These are phyloP conservation scores for Crotophaga sulcirostris DNA, from an alignment of 2,113 vertebrate species.

Conservation along the genomic window DNA sequence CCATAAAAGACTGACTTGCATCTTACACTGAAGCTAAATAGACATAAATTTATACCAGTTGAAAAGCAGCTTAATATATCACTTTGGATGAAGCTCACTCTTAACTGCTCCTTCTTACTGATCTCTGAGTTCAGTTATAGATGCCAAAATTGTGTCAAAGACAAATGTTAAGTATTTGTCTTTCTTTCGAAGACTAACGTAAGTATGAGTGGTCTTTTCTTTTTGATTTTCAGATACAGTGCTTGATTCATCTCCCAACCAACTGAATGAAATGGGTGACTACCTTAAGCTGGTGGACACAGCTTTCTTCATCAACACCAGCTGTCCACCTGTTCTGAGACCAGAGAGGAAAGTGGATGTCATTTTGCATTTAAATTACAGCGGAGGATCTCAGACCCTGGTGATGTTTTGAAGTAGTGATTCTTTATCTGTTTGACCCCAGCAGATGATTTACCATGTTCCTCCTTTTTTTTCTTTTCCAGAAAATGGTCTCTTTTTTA, in stretches of 20 bases:
- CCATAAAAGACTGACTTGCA: neutral
- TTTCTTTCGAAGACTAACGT: neutral
- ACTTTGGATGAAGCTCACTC: neutral
- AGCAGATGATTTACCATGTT: neutral
- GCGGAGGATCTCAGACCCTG: slow-evolving; percentile 74
- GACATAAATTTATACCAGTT: neutral
- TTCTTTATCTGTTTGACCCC: neutral
- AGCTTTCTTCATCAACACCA: slow-evolving; percentile 80
- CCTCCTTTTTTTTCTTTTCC: neutral
- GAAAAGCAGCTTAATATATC: neutral
- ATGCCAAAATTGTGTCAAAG: neutral
- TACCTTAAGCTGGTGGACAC: slow-evolving; percentile 77
- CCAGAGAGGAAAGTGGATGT: slow-evolving; percentile 77
- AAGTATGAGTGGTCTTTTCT: neutral
- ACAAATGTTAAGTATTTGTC: neutral
- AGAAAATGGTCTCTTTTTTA: neutral
- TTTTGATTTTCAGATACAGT: slow-evolving; percentile 73
- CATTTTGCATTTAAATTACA: slow-evolving; percentile 81
- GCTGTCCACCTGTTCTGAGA: slow-evolving; percentile 76
- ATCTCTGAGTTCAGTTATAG: neutral
- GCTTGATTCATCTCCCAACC: slow-evolving; percentile 73
- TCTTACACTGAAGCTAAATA: neutral
- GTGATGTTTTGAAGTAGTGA: slow-evolving; percentile 23
- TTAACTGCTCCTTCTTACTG: neutral
- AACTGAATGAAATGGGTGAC: slow-evolving; percentile 63